These are phyloP conservation scores for Acromyrmex echinatior DNA, from an alignment of 1,140 invertebrate species.

Conservation along the genomic window DNA sequence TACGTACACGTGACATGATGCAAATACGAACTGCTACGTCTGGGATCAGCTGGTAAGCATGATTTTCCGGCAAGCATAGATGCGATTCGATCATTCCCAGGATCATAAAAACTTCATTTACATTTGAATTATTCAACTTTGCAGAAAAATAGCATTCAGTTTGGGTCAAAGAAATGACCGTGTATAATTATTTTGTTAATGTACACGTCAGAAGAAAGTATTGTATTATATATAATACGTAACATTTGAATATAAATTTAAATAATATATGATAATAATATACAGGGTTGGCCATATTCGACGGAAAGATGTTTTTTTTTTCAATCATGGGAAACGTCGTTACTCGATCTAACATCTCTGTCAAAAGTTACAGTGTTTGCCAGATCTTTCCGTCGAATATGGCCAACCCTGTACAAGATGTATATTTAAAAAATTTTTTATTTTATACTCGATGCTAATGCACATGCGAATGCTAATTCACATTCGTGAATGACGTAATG, in stretches of 20 bases:
- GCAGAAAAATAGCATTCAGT: neutral
- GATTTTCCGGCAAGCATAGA: conserved; percentile 26
- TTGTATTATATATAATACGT: neutral
- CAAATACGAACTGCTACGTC: conserved; percentile 33
- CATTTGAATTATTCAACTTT: neutral
- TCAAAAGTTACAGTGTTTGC: too few relatives aligned
- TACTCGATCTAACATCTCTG: too few relatives aligned
- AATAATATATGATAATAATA: neutral
- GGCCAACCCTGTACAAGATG: neutral
- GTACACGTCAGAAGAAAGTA: neutral
- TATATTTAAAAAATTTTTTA: neutral
- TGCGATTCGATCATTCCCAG: conserved; percentile 7
- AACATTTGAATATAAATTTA: neutral
- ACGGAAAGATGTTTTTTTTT: too few relatives aligned
- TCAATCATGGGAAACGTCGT: too few relatives aligned
- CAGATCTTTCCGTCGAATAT: too few relatives aligned
- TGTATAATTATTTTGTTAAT: neutral
- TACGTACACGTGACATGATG: conserved; percentile 35
- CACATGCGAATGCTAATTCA: too few relatives aligned
- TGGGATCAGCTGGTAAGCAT: conserved; percentile 19
- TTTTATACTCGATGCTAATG: neutral
- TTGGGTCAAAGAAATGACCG: neutral
- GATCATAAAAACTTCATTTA: neutral
- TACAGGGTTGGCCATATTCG: neutral
- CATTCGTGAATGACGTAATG: too few relatives aligned